Conservation (phyloP, 64 coral and sea anemone genomes). For the Montipora efflorescens region DNA sequence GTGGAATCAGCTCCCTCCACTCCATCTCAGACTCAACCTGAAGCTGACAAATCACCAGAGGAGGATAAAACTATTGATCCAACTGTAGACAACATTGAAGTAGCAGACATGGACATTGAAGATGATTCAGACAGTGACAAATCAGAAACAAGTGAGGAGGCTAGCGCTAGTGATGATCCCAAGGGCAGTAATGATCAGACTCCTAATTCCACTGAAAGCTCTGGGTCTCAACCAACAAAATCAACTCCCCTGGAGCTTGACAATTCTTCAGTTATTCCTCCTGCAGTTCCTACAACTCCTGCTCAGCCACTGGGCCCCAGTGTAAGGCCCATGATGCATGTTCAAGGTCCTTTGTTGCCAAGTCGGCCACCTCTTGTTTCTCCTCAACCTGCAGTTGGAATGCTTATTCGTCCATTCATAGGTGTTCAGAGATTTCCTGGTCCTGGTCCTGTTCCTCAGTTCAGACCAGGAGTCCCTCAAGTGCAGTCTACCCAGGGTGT, state of each 20-base stretch:
- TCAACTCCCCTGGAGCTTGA: conserved; percentile 13
- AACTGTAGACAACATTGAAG: conserved; percentile 96
- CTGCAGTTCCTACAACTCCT: conserved; percentile 6
- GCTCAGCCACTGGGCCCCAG: neutral
- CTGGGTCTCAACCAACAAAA: conserved; percentile 9
- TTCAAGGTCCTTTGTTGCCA: neutral
- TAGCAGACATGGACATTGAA: conserved; percentile 98
- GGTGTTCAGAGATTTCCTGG: conserved; percentile 39
- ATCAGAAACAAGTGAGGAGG: conserved; percentile 65
- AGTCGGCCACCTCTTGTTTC: conserved; percentile 11
- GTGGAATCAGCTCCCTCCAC: conserved; percentile 72
- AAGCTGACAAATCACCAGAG: conserved; percentile 40
- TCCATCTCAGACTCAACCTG: conserved; percentile 47
- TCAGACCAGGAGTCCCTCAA: conserved; percentile 18
- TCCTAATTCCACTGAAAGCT: conserved; percentile 50
- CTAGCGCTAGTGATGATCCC: conserved; percentile 8
- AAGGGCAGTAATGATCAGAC: conserved; percentile 65
- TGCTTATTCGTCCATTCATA: conserved; percentile 37
- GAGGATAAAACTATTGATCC: conserved; percentile 78
- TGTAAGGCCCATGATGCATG: neutral
- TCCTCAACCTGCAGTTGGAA: conserved; percentile 38
- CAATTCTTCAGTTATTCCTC: conserved; percentile 6
- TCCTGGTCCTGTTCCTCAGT: neutral
- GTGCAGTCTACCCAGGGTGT: conserved; percentile 1
- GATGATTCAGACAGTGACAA: conserved; percentile 94